Base-by-base conservation (phyloP, 1,140 invertebrate species). In the Sycophaga agraensis region DNA sequence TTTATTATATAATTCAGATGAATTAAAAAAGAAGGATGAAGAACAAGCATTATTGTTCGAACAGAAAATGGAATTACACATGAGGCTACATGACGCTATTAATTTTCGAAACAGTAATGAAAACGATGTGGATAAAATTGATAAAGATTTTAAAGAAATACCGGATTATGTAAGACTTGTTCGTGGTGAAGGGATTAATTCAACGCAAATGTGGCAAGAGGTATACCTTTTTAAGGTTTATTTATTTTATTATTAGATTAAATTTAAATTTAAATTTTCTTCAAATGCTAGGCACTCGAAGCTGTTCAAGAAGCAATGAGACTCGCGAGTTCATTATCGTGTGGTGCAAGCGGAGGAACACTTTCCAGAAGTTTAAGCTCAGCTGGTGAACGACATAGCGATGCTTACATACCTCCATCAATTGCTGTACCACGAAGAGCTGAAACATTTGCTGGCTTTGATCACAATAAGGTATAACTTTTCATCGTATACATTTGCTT, bases 391-490 rank as follows among this genome's bases (percentile, higher is more conserved):
- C 87, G 92, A 59, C 90, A 94, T 60, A 94, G 90, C 69, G 87
- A 88, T 8, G 86, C 88, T 8, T 94, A 92, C 72, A 85, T 90
- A 39, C 90, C 90, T 17, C 89, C 92, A 8, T 89, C 91, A 17
- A 77, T 97, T 58, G 76, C 75, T 40, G 72, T 81, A 39, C 94
- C 95, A 4, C 90, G 94, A 69, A 82, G 94, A 31, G 94, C 95
- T 0, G 94, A 97, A 81, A 97, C 95, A 1, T 97, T 97, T 81
- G 93, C 93, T 9, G 95, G 94, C 2, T 97, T 97, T 73, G 94
- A 97, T 79, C 88, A 89, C 63, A 82, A 83, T 22, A 83, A 82
- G 64, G 81, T 82, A 68, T 60, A 62, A 48, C 31, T 45, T 48
- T 61, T 26, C 1, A 5, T 22, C 12, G 11, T 37, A 37, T 37